A percentile compares a stretch with the other conserved stretches of the same genome.
Evolutionary conservation across 2,888 invertebrate species (phyloP).

Genomic region (Sesamia inferens): DNA sequence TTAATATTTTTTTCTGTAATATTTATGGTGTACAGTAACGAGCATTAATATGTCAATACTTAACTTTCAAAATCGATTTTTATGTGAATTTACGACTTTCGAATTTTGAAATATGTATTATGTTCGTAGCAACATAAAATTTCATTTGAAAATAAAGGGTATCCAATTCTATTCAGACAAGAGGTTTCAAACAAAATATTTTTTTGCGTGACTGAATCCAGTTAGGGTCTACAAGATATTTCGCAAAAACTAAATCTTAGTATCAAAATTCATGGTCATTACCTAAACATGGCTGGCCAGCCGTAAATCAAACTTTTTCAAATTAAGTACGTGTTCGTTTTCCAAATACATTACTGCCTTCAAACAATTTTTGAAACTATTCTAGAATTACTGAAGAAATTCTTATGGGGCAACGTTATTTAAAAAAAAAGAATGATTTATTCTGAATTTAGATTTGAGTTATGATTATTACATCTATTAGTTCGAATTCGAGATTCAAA

Average conservation of each 20-base stretch:
- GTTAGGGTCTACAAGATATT: neutral
- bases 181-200: conserved; percentile 18
- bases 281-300: conserved; percentile 11
- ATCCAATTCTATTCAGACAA: neutral
- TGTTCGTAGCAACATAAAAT: too few species aligned
- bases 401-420: too few species aligned
- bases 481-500: conserved; percentile 12
- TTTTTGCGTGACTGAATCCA: conserved; percentile 21
- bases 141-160: too few species aligned
- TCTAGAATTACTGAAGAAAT: too few species aligned
- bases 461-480: conserved; percentile 11
- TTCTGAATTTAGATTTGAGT: conserved; percentile 1
- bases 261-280: conserved; percentile 17
- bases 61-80: too few species aligned
- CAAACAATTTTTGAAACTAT: neutral
- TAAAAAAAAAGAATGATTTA: too few species aligned
- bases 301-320: conserved; percentile 25
- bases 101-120: too few species aligned
- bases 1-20: too few species aligned
- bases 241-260: conserved; percentile 7
- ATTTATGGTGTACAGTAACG: too few species aligned
- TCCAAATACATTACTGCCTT: neutral
- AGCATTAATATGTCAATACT: too few species aligned
- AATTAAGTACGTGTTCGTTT: conserved; percentile 14
- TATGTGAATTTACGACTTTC: too few species aligned